phyloP scores from a whole-genome alignment of 2,888 invertebrate species.

The Sphaerophoria rueppellii region DNA sequence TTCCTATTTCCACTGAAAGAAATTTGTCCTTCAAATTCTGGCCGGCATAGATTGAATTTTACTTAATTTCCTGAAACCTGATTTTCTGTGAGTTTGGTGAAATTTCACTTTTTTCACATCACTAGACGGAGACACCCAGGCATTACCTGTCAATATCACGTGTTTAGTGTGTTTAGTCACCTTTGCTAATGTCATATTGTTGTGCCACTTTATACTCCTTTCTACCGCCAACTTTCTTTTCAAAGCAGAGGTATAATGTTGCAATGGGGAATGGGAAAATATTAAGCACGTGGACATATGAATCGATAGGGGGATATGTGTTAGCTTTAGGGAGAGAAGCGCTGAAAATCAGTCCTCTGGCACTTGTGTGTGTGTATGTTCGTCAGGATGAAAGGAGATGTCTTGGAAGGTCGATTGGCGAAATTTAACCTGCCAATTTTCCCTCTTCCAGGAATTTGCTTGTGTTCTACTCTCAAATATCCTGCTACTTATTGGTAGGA shows the following conservation, averaged over 20 bases:
- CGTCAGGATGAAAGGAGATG: background rate
- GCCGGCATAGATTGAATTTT: too few species aligned
- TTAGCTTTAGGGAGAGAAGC: background rate
- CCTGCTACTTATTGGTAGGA: slow-evolving; percentile 8
- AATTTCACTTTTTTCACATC: slow-evolving; percentile 21
- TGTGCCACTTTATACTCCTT: slow-evolving; percentile 23
- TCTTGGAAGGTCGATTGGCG: background rate
- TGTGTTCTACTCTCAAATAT: background rate
- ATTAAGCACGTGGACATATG: slow-evolving; percentile 34
- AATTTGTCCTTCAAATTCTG: too few species aligned
- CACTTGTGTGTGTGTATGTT: background rate
- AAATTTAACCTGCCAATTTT: background rate
- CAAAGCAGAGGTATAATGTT: background rate
- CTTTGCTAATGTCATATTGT: slow-evolving; percentile 32
- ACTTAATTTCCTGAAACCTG: too few species aligned
- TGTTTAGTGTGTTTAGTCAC: slow-evolving; percentile 40
- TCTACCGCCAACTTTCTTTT: background rate
- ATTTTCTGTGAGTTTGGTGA: background rate
- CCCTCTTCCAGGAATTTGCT: background rate
- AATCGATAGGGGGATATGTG: slow-evolving; percentile 44
- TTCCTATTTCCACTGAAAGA: too few species aligned
- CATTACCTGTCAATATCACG: slow-evolving; percentile 24
- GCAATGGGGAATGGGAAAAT: background rate
- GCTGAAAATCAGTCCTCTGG: background rate
- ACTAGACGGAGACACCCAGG: slow-evolving; percentile 2